Evolutionary conservation across 1,140 invertebrate genomes (phyloP).

Genomic region (Hycleus phaleratus): DNA sequence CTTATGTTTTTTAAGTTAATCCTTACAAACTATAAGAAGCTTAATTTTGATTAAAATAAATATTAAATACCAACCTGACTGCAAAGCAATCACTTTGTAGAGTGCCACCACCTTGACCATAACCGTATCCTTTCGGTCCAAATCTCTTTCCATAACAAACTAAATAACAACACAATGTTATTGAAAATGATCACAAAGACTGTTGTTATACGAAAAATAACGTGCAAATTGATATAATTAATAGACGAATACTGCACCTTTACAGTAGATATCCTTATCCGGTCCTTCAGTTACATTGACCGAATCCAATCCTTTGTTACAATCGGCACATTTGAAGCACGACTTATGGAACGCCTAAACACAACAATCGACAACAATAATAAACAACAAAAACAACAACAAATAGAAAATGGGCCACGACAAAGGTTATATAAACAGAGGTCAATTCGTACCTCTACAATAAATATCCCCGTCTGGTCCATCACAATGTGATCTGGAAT

Average conservation of each 20-base stretch:
- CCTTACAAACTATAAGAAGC: neutral
- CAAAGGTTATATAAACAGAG: neutral
- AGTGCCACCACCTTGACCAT: constrained; percentile 84
- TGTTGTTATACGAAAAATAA: neutral
- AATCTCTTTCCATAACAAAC: constrained; percentile 91
- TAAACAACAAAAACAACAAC: neutral
- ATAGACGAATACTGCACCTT: constrained; percentile 57
- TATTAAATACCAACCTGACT: constrained; percentile 53
- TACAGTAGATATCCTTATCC: constrained; percentile 96
- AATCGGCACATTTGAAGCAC: constrained; percentile 91
- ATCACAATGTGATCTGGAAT: constrained; percentile 89
- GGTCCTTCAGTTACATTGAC: constrained; percentile 91
- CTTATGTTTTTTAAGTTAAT: constrained; percentile 33
- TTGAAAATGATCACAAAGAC: constrained; percentile 2
- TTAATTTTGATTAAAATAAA: neutral
- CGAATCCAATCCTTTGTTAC: constrained; percentile 92
- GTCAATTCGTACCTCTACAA: constrained; percentile 72
- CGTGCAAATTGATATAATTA: neutral
- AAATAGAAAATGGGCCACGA: neutral
- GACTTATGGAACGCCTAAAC: constrained; percentile 79
- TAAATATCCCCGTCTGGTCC: constrained; percentile 87
- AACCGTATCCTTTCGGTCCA: constrained; percentile 90
- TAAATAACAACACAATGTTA: constrained; percentile 39
- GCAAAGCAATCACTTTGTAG: constrained; percentile 76
- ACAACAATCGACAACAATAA: constrained; percentile 7